A percentile compares a stretch with the other conserved stretches of the same genome.
These are phyloP conservation scores for Saxidomus purpurata DNA, from an alignment of 1,140 invertebrate genomes.

Conservation along the genomic window DNA sequence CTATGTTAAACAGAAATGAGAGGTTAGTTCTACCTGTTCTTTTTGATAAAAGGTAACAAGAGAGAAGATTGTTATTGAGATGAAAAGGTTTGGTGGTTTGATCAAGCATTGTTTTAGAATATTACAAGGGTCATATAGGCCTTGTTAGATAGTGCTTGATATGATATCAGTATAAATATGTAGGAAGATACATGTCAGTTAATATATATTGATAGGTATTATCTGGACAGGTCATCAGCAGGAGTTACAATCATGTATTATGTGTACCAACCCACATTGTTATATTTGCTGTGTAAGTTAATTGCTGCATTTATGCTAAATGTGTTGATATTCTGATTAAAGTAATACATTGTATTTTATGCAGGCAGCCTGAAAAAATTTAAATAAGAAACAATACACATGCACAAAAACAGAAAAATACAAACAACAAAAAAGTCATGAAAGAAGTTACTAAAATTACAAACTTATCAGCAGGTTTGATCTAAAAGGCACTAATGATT, in stretches of 20 bases:
- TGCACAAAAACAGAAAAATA: no score
- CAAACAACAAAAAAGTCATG: no score
- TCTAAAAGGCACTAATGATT: no score
- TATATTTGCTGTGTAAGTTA: background rate
- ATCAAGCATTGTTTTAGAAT: background rate
- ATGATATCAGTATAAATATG: background rate
- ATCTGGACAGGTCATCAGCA: constrained; percentile 7
- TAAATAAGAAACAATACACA: no score
- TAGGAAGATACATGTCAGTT: background rate
- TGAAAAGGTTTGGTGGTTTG: background rate
- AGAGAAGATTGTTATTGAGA: background rate
- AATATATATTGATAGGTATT: background rate
- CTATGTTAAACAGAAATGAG: no score
- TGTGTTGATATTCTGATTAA: background rate
- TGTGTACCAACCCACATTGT: background rate
- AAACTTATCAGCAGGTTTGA: no score
- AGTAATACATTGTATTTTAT: no score
- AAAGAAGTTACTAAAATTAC: no score
- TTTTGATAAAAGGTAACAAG: background rate
- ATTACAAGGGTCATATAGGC: background rate
- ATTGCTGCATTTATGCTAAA: background rate
- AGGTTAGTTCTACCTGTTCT: no score
- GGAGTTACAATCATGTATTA: no score
- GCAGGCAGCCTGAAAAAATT: no score
- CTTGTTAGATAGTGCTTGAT: background rate